These are phyloP conservation scores for Atopsyche davidsoni DNA, from an alignment of 1,140 invertebrate genomes.

Conservation along the genomic window DNA sequence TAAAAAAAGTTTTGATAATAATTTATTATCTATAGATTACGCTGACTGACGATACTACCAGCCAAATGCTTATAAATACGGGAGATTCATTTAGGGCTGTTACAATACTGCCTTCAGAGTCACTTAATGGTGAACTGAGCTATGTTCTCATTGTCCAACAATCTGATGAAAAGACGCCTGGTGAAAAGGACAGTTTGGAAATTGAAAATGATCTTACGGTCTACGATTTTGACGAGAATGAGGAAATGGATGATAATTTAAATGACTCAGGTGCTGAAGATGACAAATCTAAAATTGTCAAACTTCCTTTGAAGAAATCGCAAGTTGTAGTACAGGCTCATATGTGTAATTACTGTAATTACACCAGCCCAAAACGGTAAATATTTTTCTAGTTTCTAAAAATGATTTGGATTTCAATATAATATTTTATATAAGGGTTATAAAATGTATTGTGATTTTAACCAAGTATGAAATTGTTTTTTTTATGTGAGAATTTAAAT, in stretches of 20 bases:
- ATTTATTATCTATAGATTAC: constrained; percentile 26
- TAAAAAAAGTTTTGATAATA: background rate
- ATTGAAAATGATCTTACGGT: constrained; percentile 53
- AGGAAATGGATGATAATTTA: constrained; percentile 43
- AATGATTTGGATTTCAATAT: background rate
- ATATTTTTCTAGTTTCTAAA: constrained; percentile 18
- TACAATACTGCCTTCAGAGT: constrained; percentile 78
- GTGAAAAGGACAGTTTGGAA: constrained; percentile 49
- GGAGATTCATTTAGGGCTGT: constrained; percentile 74
- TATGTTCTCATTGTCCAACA: constrained; percentile 88
- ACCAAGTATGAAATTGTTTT: too few relatives aligned
- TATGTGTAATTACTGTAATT: constrained; percentile 87
- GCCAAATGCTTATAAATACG: constrained; percentile 35
- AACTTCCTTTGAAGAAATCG: constrained; percentile 61
- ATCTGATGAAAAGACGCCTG: constrained; percentile 55
- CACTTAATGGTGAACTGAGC: constrained; percentile 74
- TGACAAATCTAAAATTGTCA: constrained; percentile 63
- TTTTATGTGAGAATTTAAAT: too few relatives aligned
- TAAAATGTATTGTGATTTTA: too few relatives aligned
- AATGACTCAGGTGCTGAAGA: constrained; percentile 63
- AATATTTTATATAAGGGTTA: too few relatives aligned
- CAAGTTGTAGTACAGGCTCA: constrained; percentile 65
- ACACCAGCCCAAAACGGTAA: constrained; percentile 77
- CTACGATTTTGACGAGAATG: constrained; percentile 62
- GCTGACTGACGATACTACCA: constrained; percentile 28